A percentile compares a stretch with the other conserved stretches of the same genome.
Evolutionary conservation across 2,113 vertebrate species (phyloP).

Genomic region (Tachuris rubrigastra): DNA sequence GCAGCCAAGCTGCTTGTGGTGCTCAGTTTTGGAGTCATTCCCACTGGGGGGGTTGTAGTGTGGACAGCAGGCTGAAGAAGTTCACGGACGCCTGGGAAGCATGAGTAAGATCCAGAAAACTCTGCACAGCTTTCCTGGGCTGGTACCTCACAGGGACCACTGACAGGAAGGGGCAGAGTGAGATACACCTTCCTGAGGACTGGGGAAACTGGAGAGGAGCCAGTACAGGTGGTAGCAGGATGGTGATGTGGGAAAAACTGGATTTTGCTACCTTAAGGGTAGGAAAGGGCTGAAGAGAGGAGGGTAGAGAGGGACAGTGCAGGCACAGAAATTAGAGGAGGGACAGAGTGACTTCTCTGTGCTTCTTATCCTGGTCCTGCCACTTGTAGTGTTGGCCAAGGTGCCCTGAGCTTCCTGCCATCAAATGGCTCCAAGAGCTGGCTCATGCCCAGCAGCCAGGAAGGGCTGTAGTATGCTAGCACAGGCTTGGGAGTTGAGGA

Average conservation of each 20-base stretch:
- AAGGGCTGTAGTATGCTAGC: background rate
- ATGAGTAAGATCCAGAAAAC: background rate
- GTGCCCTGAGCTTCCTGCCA: background rate
- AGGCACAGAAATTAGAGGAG: background rate
- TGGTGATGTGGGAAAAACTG: background rate
- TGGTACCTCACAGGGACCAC: background rate
- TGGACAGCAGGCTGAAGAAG: background rate
- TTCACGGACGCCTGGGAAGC: background rate
- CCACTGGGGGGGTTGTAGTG: background rate
- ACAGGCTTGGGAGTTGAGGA: background rate
- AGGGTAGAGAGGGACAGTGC: background rate
- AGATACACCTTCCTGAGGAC: background rate
- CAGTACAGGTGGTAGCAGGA: background rate
- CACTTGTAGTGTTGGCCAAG: background rate
- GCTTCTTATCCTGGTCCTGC: background rate
- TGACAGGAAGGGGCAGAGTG: rapidly evolving
- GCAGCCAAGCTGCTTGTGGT: background rate
- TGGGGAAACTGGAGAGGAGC: background rate
- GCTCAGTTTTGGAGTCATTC: background rate
- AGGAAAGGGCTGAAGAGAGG: background rate
- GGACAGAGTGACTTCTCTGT: background rate
- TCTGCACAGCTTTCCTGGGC: background rate
- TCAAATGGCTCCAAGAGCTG: background rate
- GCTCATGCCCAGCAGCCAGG: background rate
- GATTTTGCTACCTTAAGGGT: background rate